Base-by-base conservation (phyloP, 2,888 invertebrate genomes). In the Digitonthophagus gazella region DNA sequence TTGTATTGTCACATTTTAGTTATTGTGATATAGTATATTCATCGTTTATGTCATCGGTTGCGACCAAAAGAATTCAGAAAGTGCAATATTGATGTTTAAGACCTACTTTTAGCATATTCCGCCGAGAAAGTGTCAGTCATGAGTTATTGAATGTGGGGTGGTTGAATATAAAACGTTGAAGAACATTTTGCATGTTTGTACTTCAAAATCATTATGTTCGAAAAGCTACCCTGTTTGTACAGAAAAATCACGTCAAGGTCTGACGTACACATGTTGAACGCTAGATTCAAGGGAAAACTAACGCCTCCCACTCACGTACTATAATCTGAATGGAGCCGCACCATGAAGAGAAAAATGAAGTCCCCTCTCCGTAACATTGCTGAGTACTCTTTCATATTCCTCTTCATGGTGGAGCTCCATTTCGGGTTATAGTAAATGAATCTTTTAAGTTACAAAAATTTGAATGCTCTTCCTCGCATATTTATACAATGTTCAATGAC, bases 81-180 rank as follows among this genome's bases (percentile, higher is more conserved):
- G 65, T 70, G 5, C 64, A 69, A 15, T 66, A 69, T n/a, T 56
- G 57, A 14, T 66, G 66, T 19, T 61, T 63, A 22, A 16, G 70
- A 8, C 19, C 67, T 3, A 70, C 67, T 18, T 69, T 64, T 20
- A 64, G 66, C 3, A 57, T 69, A 5, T 15, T 14, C 20, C 58
- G 61, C 20, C 19, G 15, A 19, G 67, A 69, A 14, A 58, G 54
- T 15, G 58, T 69, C 8, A 57, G 61, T 6, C 44, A 57, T 64
- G 67, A 66, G 6, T 57, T 63, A 15, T 5, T 3, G 6, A 58
- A 69, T 14, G 15, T 58, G 8, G 18, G 44, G 14, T 67, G 67
- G 69, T 28, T 69, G 8, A 56, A 18, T 18, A 69, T 69, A 64
- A 44, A 18, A 5, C 16, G 54, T 15, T 22, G 69, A 63, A 18